Evolutionary conservation across 23 tunicate species (phyloP), one percentile per base, ranked within the genome.

Genomic region (Ascidia mentula): DNA sequence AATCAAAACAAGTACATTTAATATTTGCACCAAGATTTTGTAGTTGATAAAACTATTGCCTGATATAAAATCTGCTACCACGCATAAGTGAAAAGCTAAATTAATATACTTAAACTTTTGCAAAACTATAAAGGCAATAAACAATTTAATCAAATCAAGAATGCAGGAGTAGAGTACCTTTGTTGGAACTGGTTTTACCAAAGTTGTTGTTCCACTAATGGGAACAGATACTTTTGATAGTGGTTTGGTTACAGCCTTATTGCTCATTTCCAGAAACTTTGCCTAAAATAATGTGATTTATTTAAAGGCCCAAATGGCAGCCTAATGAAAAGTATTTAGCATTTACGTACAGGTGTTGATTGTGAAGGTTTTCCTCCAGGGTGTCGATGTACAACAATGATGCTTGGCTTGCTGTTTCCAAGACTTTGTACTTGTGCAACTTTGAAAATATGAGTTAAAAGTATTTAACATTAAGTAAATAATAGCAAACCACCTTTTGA

Each of bases 381-480:
- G 1, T 26, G 65, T 5, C 65, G 65, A 53, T 53, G 65, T 20
- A 53, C 65, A 53, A 53, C 65, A 53, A 53, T 53, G 65, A 53
- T 53, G 24, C 65, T 53, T 53, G 65, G 65, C 24, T 53, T 53
- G n/a, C n/a, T n/a, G 65, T 53, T 53, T 53, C 65, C 24, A 28
- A 20, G 65, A 53, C 65, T 9, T 9, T 53, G 65, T 20, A 53
- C 24, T 28, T 53, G 65, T 53, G 65, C 24, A 28, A 53, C 65
- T 53, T 20, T 20, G 24, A 20, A 53, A 53, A 9, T 20, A 3
- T 6, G 13, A 53, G 28, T 20, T 53, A 9, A 53, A 9, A 26
- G 24, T 28, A 53, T 9, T 20, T 20, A 53, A 53, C 65, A 53
- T 28, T 53, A 1, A 42, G 15, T n/a, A n/a, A n/a, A n/a, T n/a